phyloP scores from a whole-genome alignment of 2,797 vertebrate genomes.

The Eupleurogrammus muticus region DNA sequence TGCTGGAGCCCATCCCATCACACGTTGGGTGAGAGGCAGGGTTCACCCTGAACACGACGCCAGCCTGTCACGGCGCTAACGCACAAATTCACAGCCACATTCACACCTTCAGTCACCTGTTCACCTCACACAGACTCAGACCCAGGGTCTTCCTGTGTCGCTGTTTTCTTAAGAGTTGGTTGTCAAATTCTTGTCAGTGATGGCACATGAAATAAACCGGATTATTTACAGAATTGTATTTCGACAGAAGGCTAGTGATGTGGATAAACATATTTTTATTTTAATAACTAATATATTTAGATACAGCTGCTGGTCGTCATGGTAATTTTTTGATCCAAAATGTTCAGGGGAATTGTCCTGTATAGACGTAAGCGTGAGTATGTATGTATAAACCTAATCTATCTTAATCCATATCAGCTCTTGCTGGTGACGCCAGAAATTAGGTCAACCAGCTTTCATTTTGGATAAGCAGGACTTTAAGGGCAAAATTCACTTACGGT shows the following conservation, averaged over 20 bases:
- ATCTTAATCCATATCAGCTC: conserved; percentile 63
- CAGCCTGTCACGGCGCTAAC: conserved; percentile 51
- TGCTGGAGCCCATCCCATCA: conserved; percentile 33
- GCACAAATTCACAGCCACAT: conserved; percentile 50
- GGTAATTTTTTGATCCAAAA: background rate
- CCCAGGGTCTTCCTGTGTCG: background rate
- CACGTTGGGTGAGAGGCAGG: conserved; percentile 18
- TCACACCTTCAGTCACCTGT: conserved; percentile 45
- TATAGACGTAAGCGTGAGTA: conserved; percentile 33
- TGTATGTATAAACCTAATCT: conserved; percentile 57
- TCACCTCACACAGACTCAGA: conserved; percentile 29
- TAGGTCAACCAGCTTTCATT: conserved; percentile 70
- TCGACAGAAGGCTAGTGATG: background rate
- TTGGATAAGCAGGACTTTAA: conserved; percentile 68
- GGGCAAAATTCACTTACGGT: conserved; percentile 49
- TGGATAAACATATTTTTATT: background rate
- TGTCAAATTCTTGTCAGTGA: background rate
- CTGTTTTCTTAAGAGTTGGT: background rate
- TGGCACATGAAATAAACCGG: background rate
- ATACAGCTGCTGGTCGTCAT: background rate
- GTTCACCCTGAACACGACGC: conserved; percentile 16
- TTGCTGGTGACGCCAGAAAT: conserved; percentile 57
- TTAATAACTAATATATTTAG: background rate
- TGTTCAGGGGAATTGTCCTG: conserved; percentile 13
- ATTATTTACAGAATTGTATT: background rate